A percentile compares a stretch with the other conserved stretches of the same genome.
phyloP scores from a whole-genome alignment of 1,140 invertebrate species.

The Diorhabda carinulata region DNA sequence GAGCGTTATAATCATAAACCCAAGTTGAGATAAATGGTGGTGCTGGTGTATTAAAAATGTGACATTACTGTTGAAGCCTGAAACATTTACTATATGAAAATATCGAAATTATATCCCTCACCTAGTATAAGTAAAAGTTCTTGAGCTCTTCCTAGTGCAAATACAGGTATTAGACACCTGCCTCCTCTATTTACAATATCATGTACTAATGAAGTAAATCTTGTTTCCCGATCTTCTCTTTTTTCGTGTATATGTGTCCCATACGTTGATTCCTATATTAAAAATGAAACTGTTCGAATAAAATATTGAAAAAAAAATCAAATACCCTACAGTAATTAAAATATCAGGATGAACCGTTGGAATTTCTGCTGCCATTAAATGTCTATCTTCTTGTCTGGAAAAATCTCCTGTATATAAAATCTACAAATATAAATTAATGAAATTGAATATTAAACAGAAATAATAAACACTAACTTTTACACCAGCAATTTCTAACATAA shows the following conservation, averaged over 20 bases:
- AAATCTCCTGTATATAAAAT: constrained; percentile 98
- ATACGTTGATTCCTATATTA: constrained; percentile 89
- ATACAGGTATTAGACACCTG: constrained; percentile 96
- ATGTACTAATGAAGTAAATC: constrained; percentile 92
- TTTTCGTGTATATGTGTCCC: constrained; percentile 99
- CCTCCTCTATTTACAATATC: constrained; percentile 96
- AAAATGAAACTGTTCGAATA: not conserved
- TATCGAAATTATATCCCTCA: constrained; percentile 34
- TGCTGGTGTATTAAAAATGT: no score
- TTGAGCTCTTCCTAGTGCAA: constrained; percentile 96
- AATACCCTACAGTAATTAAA: constrained; percentile 74
- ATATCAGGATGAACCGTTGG: constrained; percentile 94
- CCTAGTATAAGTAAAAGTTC: constrained; percentile 91
- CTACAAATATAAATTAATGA: constrained; percentile 45
- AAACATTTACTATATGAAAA: no score
- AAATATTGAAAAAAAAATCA: not conserved
- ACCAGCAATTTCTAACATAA: constrained; percentile 99
- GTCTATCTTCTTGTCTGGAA: constrained; percentile 96
- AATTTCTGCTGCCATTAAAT: constrained; percentile 99
- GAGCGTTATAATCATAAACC: no score
- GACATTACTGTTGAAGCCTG: no score
- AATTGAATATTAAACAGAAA: not conserved
- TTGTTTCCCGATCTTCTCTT: constrained; percentile 88
- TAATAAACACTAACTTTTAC: constrained; percentile 63
- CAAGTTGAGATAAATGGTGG: no score